Evolutionary conservation across 2,113 vertebrate species (phyloP).

Genomic region (Ceratotherium simum): DNA sequence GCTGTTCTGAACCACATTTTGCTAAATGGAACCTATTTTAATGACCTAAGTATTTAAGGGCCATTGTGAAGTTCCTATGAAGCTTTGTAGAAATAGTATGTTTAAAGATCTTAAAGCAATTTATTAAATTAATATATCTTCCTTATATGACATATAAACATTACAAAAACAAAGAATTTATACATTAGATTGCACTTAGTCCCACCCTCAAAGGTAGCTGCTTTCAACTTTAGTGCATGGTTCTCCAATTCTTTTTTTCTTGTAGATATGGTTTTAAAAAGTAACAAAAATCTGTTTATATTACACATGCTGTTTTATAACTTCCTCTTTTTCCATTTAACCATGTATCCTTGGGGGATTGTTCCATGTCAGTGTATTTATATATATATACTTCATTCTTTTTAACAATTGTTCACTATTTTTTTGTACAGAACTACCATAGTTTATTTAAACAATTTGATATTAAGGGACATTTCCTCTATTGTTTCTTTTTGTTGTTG

Average conservation of each 20-base stretch:
- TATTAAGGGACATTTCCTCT: background rate
- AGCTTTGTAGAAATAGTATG: constrained; percentile 24
- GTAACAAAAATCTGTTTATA: background rate
- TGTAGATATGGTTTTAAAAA: background rate
- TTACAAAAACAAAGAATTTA: background rate
- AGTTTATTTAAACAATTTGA: constrained; percentile 9
- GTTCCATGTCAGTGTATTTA: background rate
- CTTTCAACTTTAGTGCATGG: background rate
- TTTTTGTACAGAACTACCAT: background rate
- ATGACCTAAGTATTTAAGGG: background rate
- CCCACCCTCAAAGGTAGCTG: background rate
- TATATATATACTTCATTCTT: background rate
- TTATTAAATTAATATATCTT: constrained; percentile 39
- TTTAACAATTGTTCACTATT: background rate
- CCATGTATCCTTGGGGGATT: background rate
- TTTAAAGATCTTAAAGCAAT: constrained; percentile 39
- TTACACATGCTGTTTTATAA: background rate
- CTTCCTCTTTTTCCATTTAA: background rate
- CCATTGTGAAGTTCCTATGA: background rate
- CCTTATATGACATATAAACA: background rate
- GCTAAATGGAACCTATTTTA: constrained; percentile 26
- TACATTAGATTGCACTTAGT: background rate
- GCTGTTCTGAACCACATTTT: constrained; percentile 1
- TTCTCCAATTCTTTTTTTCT: background rate
- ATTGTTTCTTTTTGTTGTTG: background rate